Evolutionary conservation across 2,888 invertebrate species (phyloP).

Genomic region (Stenoptilia bipunctidactyla): DNA sequence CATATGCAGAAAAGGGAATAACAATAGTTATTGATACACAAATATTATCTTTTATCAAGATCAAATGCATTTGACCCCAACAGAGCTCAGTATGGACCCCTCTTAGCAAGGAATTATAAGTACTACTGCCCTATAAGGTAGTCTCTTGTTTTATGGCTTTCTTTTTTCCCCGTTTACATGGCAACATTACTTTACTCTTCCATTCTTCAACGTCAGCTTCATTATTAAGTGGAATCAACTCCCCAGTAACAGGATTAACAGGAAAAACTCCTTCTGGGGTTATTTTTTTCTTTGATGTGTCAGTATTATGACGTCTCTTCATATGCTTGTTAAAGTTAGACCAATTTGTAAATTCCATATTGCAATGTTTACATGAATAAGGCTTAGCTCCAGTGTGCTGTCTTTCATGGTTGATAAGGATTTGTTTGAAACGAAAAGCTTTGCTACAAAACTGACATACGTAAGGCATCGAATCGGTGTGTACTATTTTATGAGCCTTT

Average conservation of each 20-base stretch:
- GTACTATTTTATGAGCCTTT: constrained; percentile 80
- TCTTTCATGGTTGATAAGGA: constrained; percentile 78
- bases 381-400: constrained; percentile 81
- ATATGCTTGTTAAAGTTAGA: constrained; percentile 87
- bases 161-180: constrained; percentile 50
- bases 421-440: constrained; percentile 82
- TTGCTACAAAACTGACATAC: constrained; percentile 82
- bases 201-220: constrained; percentile 47
- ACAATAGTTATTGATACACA: no score
- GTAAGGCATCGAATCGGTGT: constrained; percentile 84
- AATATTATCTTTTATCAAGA: no score
- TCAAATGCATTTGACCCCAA: no score
- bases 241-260: constrained; percentile 51
- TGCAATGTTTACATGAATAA: constrained; percentile 79
- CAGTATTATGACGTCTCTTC: constrained; percentile 77
- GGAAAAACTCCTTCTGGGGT: constrained; percentile 65
- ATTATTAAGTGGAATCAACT: constrained; percentile 43
- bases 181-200: constrained; percentile 56
- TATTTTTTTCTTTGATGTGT: constrained; percentile 62
- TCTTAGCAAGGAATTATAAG: no score
- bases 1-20: no score
- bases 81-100: no score
- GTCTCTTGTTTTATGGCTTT: constrained; percentile 41
- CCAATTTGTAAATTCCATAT: constrained; percentile 77
- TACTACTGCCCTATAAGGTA: constrained; percentile 26